Evolutionary conservation across 2,888 invertebrate species (phyloP), one percentile per base, ranked within the genome.

Genomic region (Thelaira solivaga): DNA sequence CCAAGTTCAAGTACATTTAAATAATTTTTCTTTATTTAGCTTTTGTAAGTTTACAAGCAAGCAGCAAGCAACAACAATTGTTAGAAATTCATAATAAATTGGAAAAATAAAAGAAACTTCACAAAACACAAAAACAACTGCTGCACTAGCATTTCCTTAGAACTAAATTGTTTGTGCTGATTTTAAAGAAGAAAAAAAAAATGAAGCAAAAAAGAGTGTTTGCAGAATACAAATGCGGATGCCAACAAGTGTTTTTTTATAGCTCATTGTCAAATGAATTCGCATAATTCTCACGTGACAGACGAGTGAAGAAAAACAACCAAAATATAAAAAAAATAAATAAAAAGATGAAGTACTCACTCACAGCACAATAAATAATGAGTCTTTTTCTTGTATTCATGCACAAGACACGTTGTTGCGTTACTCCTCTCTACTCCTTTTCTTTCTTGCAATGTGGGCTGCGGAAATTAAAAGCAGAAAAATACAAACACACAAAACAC

Each of bases 251-350:
- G 72, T 47, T 55, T 55, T 51, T 67, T 55, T 41, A 43, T 61
- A 53, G 24, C 62, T 67, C 49, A 64, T 68, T 68, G 51, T 45
- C 65, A 68, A 49, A 55, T 47, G 49, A 67, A 61, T 74, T 73
- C 77, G 73, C 77, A 69, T 78, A 78, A 69, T 78, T 78, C 69
- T 74, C 77, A 78, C 74, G 74, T 74, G 73, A 78, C 51, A 65
- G 26, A 8, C 34, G 62, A 53, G 41, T 64, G 68, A 24, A 57
- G 69, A 24, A 13, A 53, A 57, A 47, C 11, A 18, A 45, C 31
- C 10, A 45, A 29, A 41, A 24, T n/a, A 5, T 11, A n/a, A 13
- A 5, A 59, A 20, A 24, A 29, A 18, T 34, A 67, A 34, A 67
- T n/a, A n/a, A n/a, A n/a, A n/a, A n/a, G n/a, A n/a, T n/a, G n/a